Conservation (phyloP, 1,140 invertebrate genomes). For the Zaprionus inermis region DNA sequence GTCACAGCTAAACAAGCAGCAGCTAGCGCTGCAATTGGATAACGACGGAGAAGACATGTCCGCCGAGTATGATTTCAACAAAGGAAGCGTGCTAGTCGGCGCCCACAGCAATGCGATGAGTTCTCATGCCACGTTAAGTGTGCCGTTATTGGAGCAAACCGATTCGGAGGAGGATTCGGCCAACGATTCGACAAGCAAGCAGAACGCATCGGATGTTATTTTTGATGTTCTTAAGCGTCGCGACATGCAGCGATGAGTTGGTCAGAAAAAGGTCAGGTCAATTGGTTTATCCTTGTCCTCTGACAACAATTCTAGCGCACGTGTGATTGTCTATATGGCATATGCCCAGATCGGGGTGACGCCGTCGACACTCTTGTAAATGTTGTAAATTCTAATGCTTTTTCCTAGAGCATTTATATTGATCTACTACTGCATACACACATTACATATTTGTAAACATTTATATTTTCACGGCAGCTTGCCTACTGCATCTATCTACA, state of each 20-base stretch:
- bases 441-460: constrained; percentile 25
- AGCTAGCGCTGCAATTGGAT: constrained; percentile 47
- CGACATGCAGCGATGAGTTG: constrained; percentile 78
- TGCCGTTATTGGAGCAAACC: constrained; percentile 74
- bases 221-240: constrained; percentile 82
- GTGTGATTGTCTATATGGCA: constrained; percentile 14
- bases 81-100: constrained; percentile 36
- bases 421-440: constrained; percentile 19
- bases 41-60: constrained; percentile 59
- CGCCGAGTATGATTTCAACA: constrained; percentile 67
- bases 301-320: background rate
- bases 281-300: background rate
- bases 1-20: constrained; percentile 54
- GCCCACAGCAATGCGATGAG: constrained; percentile 29
- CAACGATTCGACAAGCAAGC: constrained; percentile 55
- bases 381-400: constrained; percentile 70
- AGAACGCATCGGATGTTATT: constrained; percentile 83
- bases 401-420: constrained; percentile 25
- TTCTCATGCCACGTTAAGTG: constrained; percentile 54
- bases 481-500: constrained; percentile 22
- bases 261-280: background rate
- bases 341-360: constrained; percentile 17
- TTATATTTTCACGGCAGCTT: constrained; percentile 16
- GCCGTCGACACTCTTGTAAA: constrained; percentile 60
- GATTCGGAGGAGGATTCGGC: constrained; percentile 72